Evolutionary conservation across 2,797 vertebrate genomes (phyloP).

Genomic region (Masticophis lateralis): DNA sequence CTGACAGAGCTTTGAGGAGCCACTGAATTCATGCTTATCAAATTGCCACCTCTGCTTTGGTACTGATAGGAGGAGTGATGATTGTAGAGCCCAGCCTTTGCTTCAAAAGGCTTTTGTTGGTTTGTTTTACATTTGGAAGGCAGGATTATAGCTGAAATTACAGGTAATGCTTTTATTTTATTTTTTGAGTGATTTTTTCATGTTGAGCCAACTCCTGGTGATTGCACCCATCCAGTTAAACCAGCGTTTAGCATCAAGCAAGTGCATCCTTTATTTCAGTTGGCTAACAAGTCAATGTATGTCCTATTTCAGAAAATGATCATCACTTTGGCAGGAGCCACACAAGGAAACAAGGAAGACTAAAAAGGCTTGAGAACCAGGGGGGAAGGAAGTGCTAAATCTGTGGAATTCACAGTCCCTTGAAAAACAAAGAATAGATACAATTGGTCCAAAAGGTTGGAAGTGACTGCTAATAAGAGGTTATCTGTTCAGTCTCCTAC

Average conservation of each 20-base stretch:
- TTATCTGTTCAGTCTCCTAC: not conserved
- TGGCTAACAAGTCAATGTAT: not conserved
- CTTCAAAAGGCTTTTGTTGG: not conserved
- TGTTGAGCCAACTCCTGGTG: not conserved
- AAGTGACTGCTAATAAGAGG: not conserved
- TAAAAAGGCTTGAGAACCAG: not conserved
- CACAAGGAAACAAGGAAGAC: not conserved
- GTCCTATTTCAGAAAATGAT: not conserved
- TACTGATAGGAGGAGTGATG: slow-evolving; percentile 28
- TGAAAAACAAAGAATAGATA: not conserved
- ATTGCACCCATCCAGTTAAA: not conserved
- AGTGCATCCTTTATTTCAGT: not conserved
- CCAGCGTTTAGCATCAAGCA: not conserved
- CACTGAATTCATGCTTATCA: slow-evolving; percentile 48
- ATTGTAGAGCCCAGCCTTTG: slow-evolving; percentile 40
- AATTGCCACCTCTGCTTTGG: slow-evolving; percentile 34
- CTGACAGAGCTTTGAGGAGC: not conserved
- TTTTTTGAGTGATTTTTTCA: not conserved
- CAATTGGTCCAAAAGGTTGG: not conserved
- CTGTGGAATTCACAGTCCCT: not conserved
- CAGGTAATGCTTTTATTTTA: not conserved
- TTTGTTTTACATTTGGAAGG: not conserved
- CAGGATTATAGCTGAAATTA: not conserved
- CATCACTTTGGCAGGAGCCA: not conserved
- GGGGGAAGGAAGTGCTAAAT: not conserved